phyloP scores from a whole-genome alignment of 2,797 vertebrate genomes.

The Tangara arthus region DNA sequence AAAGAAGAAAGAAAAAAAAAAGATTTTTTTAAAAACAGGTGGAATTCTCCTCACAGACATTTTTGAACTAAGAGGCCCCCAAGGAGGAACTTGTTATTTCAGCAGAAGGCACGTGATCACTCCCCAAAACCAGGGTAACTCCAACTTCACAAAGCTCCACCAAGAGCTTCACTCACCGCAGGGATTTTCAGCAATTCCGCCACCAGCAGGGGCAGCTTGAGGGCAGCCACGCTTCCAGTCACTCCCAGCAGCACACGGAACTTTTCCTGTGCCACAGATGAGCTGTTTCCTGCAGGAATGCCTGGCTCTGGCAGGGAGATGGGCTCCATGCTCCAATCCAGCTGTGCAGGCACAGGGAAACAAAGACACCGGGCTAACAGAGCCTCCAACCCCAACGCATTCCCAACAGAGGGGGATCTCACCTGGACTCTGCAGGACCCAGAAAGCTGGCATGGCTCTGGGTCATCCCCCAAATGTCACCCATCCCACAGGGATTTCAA shows the following conservation, averaged over 20 bases:
- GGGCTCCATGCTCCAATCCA: conserved; percentile 15
- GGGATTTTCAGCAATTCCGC: conserved; percentile 82
- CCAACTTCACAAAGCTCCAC: not conserved
- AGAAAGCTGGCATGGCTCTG: not conserved
- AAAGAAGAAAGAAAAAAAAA: accelerated
- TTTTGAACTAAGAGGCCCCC: not conserved
- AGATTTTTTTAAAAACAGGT: not conserved
- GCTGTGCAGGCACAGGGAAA: not conserved
- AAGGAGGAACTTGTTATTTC: not conserved
- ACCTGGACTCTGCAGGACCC: not conserved
- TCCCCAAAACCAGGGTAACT: not conserved
- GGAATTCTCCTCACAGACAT: not conserved
- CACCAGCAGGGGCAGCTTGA: conserved; percentile 87
- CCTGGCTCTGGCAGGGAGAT: not conserved
- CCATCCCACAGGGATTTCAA: not conserved
- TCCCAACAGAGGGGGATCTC: accelerated
- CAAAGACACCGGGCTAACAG: not conserved
- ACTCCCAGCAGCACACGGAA: conserved; percentile 84
- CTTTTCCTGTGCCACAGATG: accelerated
- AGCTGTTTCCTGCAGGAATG: not conserved
- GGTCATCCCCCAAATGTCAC: not conserved
- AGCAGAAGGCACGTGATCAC: not conserved
- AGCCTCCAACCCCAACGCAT: accelerated
- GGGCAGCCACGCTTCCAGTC: conserved; percentile 91
- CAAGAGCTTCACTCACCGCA: conserved; percentile 75